Evolutionary conservation across 2,888 invertebrate species (phyloP).

Genomic region (Archips xylosteana): DNA sequence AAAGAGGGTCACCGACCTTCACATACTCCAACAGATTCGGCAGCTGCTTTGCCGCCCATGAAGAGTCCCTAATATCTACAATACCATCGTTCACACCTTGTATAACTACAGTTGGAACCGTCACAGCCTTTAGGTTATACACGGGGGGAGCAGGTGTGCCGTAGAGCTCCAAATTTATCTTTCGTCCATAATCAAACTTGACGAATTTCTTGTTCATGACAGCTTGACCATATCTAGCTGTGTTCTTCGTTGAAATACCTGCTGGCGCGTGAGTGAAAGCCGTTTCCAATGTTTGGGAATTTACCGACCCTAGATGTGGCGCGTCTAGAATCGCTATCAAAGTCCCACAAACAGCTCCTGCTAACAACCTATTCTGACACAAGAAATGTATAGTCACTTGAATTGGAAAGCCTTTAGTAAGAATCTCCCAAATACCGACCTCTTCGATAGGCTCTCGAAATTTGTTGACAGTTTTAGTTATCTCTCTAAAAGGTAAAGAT

Average conservation of each 20-base stretch:
- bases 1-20: conserved; percentile 79
- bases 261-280: conserved; percentile 28
- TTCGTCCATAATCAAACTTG: conserved; percentile 25
- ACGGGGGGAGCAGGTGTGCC: conserved; percentile 21
- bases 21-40: conserved; percentile 84
- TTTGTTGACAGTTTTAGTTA: conserved; percentile 16
- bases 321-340: conserved; percentile 19
- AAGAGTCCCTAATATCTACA: conserved; percentile 81
- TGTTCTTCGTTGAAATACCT: conserved; percentile 24
- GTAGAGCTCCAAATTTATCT: conserved; percentile 17
- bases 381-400: conserved; percentile 16
- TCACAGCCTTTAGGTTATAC: conserved; percentile 32
- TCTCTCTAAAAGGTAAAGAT: conserved; percentile 25
- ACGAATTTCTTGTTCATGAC: conserved; percentile 14
- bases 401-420: conserved; percentile 26
- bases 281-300: conserved; percentile 3
- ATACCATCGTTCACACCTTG: conserved; percentile 52
- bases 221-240: conserved; percentile 28
- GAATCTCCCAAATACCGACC: conserved; percentile 23
- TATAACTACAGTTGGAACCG: conserved; percentile 21
- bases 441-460: conserved; percentile 16
- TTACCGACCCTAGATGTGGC: conserved; percentile 22
- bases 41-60: conserved; percentile 79
- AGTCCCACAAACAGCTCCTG: conserved; percentile 12
- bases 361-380: conserved; percentile 6